Conservation (phyloP, 2,888 invertebrate species). For the Parasteatoda lunata region DNA sequence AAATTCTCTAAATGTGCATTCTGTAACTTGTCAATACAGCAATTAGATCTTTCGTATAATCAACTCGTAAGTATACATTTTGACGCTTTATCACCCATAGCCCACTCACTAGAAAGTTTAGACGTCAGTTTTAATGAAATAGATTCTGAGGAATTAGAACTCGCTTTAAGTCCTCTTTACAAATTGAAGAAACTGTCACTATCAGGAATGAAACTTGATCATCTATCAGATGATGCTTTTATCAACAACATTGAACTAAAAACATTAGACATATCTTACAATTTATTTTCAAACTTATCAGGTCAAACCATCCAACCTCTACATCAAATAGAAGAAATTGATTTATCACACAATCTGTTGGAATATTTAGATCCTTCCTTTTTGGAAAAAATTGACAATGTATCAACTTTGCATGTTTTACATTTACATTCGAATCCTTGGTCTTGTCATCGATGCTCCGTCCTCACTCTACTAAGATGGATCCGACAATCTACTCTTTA, state of each 20-base stretch:
- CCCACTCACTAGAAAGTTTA: conserved; percentile 67
- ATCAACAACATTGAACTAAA: conserved; percentile 75
- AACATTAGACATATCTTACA: conserved; percentile 83
- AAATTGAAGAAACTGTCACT: conserved; percentile 77
- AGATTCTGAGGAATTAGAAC: conserved; percentile 72
- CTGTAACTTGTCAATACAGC: conserved; percentile 81
- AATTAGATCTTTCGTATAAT: conserved; percentile 85
- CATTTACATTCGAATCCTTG: conserved; percentile 80
- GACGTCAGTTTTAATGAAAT: conserved; percentile 71
- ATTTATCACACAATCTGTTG: conserved; percentile 84
- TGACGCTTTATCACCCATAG: conserved; percentile 67
- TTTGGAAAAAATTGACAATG: conserved; percentile 76
- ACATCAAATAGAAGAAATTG: conserved; percentile 79
- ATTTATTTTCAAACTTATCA: conserved; percentile 80
- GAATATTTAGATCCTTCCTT: conserved; percentile 79
- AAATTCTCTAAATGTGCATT: conserved; percentile 84
- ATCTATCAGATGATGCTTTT: conserved; percentile 68
- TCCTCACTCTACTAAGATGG: conserved; percentile 71
- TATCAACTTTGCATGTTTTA: conserved; percentile 62
- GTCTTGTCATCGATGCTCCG: conserved; percentile 80
- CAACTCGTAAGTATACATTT: conserved; percentile 73
- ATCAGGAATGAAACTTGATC: conserved; percentile 62
- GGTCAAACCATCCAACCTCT: conserved; percentile 78
- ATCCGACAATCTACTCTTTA: conserved; percentile 70
- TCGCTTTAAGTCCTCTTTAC: conserved; percentile 78